Percentiles rank a stretch among this genome's conserved stretches.
Conservation (phyloP, 1,140 invertebrate genomes). For the Cotesia vestalis region DNA sequence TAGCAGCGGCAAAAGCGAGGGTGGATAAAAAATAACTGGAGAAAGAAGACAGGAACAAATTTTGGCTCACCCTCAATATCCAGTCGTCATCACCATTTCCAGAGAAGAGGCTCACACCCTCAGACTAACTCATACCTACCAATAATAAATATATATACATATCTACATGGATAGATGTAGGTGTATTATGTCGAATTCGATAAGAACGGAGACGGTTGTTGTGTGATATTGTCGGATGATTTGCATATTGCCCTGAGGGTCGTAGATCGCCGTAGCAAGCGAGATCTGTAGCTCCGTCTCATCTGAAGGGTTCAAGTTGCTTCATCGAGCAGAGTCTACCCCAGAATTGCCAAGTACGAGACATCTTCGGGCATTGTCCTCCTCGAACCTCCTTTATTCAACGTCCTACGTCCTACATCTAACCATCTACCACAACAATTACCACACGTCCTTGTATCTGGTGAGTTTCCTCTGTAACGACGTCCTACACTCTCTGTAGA, state of each 20-base stretch:
- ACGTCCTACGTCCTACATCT: too few species aligned
- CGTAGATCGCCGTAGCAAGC: conserved; percentile 35
- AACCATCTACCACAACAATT: too few species aligned
- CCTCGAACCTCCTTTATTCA: neutral
- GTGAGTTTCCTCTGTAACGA: conserved; percentile 27
- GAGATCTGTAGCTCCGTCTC: conserved; percentile 25
- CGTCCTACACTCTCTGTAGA: conserved; percentile 9
- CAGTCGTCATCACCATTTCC: conserved; percentile 19
- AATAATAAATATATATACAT: conserved; percentile 4
- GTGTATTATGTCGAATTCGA: conserved; percentile 39
- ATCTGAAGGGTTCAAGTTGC: neutral
- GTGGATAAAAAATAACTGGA: conserved; percentile 12
- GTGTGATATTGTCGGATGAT: conserved; percentile 38
- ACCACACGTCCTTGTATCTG: too few species aligned
- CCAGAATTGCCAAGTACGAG: neutral
- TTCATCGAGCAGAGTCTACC: too few species aligned
- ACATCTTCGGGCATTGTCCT: conserved; percentile 33
- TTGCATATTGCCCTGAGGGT: conserved; percentile 41
- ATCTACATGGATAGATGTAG: conserved; percentile 16
- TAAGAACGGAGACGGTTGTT: conserved; percentile 33
- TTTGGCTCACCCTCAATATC: conserved; percentile 7
- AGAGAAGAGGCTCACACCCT: neutral
- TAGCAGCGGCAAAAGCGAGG: neutral
- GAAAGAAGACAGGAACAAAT: conserved; percentile 15
- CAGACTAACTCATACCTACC: too few species aligned